Evolutionary conservation across 35 echinoderm and acorn worm species (phyloP).

Genomic region (Antedon bifida): DNA sequence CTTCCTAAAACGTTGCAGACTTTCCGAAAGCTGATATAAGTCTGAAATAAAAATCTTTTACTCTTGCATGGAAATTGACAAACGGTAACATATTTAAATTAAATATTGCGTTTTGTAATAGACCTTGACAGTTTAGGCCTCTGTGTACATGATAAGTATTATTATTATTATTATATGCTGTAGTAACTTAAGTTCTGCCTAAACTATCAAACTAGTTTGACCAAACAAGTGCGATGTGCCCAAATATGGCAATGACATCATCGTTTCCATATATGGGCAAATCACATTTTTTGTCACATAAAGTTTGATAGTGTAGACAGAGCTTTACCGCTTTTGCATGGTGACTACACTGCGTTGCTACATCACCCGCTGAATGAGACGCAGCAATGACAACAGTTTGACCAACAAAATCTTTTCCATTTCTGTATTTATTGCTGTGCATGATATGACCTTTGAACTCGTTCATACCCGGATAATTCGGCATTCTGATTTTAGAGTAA

Average conservation of each 20-base stretch:
- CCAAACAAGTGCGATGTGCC: no score
- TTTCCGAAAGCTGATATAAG: constrained; percentile 45
- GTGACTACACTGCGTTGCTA: constrained; percentile 53
- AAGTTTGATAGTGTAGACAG: no score
- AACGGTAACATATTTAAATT: background rate
- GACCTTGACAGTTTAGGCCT: background rate
- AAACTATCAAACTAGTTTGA: no score
- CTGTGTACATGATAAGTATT: no score
- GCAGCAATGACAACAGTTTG: constrained; percentile 53
- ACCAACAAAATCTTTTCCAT: constrained; percentile 25
- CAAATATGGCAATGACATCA: no score
- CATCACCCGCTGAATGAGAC: constrained; percentile 82
- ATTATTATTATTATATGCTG: no score
- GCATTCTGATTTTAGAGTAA: constrained; percentile 26
- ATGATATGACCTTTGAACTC: constrained; percentile 60
- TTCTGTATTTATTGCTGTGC: constrained; percentile 62
- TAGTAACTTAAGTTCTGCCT: no score
- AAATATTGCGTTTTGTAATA: background rate
- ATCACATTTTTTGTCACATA: no score
- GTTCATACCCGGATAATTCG: constrained; percentile 40
- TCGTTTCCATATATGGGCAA: no score
- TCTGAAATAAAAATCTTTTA: background rate
- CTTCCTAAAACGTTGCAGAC: constrained; percentile 36
- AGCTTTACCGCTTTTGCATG: constrained; percentile 53
- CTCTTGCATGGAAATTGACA: background rate